Base-by-base conservation (phyloP, 2,113 vertebrate species). In the Promerops cafer region DNA sequence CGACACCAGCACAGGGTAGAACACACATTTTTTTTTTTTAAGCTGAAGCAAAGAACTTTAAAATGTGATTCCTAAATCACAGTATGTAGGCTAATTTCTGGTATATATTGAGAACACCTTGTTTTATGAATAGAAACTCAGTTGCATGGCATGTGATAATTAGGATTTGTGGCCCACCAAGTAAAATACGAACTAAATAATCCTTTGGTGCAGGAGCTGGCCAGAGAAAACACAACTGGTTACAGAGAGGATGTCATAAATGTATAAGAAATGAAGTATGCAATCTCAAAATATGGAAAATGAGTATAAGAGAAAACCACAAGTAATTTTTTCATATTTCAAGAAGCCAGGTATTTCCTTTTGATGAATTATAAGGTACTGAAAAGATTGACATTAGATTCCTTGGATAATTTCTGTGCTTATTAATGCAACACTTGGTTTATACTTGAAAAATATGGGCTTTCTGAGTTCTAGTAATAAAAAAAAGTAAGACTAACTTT, bases 361-460 rank as follows among this genome's bases (percentile, higher is more conserved):
- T 90, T 87, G 72, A 87, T 96, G 77, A 95, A 85, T 88, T 96
- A 86, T 85, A 87, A 87, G 49, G 59, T 76, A 85, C 54, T 63
- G 49, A 89, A 96, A 96, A 87, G 70, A 69, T 16, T 92, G 56
- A 83, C 80, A 57, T 61, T 66, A 33, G n/a, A 68, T 74, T 81
- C 56, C 63, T 96, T 66, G 39, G 78, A 50, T 81, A 74, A 81
- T 87, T 92, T 96, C 56, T 87, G 20, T 92, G 18, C 27, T 77
- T 95, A 70, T 76, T 83, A 91, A 92, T 37, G 50, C 81, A 87
- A 54, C 11, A 79, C 22, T 57, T 49, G 83, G 35, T 33, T 95
- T 64, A 57, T 61, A 60, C 15, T 20, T 53, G 56, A 76, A 69
- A 91, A 93, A 87, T 81, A 87, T 0, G 1, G 7, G 17, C 84